Conservation (phyloP, 1,140 invertebrate genomes). For the Pygmarrhopalites habei region DNA sequence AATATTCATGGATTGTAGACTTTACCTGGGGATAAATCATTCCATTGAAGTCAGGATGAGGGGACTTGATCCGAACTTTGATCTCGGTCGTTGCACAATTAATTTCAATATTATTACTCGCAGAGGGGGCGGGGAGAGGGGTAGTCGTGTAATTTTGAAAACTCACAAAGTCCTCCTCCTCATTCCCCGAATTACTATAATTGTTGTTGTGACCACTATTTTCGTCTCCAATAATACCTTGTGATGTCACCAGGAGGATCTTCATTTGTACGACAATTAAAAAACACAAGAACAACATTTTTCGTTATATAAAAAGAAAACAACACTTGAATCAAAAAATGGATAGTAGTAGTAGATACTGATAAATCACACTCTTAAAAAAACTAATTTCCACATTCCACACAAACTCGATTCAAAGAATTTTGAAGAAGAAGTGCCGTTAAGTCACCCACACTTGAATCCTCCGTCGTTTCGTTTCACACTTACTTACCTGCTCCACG, state of each 20-base stretch:
- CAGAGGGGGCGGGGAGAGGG: background rate
- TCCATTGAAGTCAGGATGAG: slow-evolving; percentile 34
- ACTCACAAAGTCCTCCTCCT: background rate
- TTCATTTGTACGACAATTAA: background rate
- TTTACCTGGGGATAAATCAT: slow-evolving; percentile 39
- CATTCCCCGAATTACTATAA: background rate
- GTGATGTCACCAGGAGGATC: slow-evolving; percentile 3
- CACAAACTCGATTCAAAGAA: no score
- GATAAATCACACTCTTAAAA: no score
- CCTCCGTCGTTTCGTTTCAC: no score
- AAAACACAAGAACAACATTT: no score
- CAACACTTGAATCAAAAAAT: no score
- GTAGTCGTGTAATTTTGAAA: background rate
- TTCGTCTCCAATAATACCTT: slow-evolving; percentile 4
- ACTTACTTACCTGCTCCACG: no score
- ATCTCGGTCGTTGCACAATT: slow-evolving; percentile 34
- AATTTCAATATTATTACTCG: slow-evolving; percentile 30
- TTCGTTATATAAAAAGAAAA: no score
- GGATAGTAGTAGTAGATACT: no score
- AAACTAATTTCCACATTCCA: no score
- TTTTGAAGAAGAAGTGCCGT: no score
- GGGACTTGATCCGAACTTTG: slow-evolving; percentile 32
- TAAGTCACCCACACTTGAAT: no score
- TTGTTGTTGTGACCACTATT: background rate
- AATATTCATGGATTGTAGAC: background rate